Conservation (phyloP, 2,797 vertebrate genomes). For the Neostethus bicornis region DNA sequence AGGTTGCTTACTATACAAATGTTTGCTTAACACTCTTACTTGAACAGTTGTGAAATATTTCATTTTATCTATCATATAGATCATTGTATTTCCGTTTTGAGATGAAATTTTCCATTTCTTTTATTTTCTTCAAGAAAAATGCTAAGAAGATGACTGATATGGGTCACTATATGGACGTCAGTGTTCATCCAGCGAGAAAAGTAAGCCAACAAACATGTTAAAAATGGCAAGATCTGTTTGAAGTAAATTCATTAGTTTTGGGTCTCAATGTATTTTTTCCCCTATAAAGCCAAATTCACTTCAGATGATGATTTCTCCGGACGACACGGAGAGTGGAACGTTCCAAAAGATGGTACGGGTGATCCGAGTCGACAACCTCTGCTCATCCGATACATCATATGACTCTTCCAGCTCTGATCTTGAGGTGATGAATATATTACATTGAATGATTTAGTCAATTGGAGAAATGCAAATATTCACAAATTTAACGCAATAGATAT, state of each 20-base stretch:
- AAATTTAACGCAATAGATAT: background rate
- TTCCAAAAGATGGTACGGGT: conserved; percentile 50
- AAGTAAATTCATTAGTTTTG: background rate
- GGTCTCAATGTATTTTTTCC: background rate
- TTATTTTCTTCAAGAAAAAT: conserved; percentile 51
- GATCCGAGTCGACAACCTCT: conserved; percentile 67
- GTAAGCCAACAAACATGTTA: conserved; percentile 54
- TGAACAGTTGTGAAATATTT: too few relatives aligned
- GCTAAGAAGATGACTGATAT: conserved; percentile 67
- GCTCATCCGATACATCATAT: conserved; percentile 74
- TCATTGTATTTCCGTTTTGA: conserved; percentile 16
- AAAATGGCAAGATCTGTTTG: background rate
- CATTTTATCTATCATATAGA: background rate
- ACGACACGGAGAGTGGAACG: conserved; percentile 38
- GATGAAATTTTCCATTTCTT: conserved; percentile 48
- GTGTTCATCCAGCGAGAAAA: conserved; percentile 74
- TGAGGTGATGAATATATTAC: conserved; percentile 74
- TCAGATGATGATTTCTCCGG: conserved; percentile 64
- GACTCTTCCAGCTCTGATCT: conserved; percentile 85
- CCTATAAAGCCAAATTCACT: conserved; percentile 58
- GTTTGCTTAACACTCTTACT: too few relatives aligned
- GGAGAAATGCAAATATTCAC: background rate
- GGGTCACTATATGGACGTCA: conserved; percentile 82
- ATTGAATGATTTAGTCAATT: background rate
- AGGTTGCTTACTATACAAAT: too few relatives aligned